Conservation (phyloP, 23 tunicate species). For the Trididemnum nubilum region DNA sequence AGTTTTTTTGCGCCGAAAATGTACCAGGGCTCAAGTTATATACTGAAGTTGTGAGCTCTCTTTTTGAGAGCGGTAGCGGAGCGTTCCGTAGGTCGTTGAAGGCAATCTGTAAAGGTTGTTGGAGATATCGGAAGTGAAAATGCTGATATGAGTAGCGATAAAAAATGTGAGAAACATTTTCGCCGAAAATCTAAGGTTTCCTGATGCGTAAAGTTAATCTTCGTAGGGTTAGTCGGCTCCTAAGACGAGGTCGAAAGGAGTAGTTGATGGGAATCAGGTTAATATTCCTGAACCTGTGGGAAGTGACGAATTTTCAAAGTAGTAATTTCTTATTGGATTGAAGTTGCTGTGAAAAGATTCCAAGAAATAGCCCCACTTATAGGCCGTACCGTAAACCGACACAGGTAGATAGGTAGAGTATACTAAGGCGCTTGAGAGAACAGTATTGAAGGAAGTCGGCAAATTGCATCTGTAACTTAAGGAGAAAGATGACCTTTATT, state of each 20-base stretch:
- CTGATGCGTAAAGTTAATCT: slow-evolving; percentile 4
- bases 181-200: slow-evolving; percentile 16
- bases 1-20: slow-evolving; percentile 1
- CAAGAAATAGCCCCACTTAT: background rate
- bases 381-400: slow-evolving; percentile 15
- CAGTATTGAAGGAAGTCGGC: background rate
- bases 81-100: slow-evolving; percentile 6
- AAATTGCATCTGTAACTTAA: slow-evolving; percentile 2
- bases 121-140: slow-evolving; percentile 1
- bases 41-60: background rate
- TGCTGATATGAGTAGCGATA: slow-evolving; percentile 13
- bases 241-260: slow-evolving; percentile 16
- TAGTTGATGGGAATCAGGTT: slow-evolving; percentile 17
- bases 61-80: background rate
- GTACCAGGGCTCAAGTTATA: background rate
- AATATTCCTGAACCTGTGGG: slow-evolving; percentile 9
- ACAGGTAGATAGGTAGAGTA: slow-evolving; percentile 15
- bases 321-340: background rate
- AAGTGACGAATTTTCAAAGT: background rate
- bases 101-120: background rate
- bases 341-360: background rate
- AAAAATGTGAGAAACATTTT: background rate
- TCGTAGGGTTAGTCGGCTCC: slow-evolving; percentile 11
- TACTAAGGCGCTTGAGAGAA: slow-evolving; percentile 24
- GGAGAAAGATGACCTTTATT: slow-evolving; percentile 1